phyloP scores from a whole-genome alignment of 2,113 vertebrate species.

The Motacilla tschutschensis region DNA sequence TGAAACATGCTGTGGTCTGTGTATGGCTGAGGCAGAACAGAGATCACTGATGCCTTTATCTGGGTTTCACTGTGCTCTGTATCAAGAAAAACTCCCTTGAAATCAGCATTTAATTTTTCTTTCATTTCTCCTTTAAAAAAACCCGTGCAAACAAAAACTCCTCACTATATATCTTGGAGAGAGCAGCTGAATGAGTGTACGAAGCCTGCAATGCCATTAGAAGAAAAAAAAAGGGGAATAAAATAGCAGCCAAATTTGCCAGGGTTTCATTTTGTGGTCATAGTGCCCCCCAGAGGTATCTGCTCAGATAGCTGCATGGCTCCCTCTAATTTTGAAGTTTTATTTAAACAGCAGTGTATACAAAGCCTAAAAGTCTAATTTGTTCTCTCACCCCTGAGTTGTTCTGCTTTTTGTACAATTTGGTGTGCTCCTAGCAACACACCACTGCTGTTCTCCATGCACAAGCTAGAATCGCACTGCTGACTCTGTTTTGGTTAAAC shows the following conservation, averaged over 20 bases:
- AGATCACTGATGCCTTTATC: background rate
- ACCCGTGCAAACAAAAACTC: rapidly evolving
- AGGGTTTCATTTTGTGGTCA: background rate
- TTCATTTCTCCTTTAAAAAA: background rate
- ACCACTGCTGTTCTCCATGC: rapidly evolving
- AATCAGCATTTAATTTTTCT: background rate
- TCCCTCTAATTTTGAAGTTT: background rate
- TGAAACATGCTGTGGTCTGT: background rate
- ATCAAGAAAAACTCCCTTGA: background rate
- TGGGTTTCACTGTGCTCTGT: background rate
- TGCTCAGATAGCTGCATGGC: background rate
- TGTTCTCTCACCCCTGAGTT: rapidly evolving
- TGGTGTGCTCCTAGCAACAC: rapidly evolving
- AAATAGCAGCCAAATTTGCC: rapidly evolving
- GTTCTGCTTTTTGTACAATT: rapidly evolving
- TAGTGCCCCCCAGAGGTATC: slow-evolving; percentile 48
- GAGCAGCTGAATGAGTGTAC: background rate
- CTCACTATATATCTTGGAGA: background rate
- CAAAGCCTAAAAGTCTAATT: background rate
- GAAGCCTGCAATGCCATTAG: background rate
- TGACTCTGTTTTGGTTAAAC: rapidly evolving
- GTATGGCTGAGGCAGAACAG: background rate
- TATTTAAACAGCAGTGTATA: rapidly evolving
- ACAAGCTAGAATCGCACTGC: rapidly evolving
- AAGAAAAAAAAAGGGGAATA: background rate